These are phyloP conservation scores for Papilio glaucus DNA, from an alignment of 1,140 invertebrate genomes.

Conservation along the genomic window DNA sequence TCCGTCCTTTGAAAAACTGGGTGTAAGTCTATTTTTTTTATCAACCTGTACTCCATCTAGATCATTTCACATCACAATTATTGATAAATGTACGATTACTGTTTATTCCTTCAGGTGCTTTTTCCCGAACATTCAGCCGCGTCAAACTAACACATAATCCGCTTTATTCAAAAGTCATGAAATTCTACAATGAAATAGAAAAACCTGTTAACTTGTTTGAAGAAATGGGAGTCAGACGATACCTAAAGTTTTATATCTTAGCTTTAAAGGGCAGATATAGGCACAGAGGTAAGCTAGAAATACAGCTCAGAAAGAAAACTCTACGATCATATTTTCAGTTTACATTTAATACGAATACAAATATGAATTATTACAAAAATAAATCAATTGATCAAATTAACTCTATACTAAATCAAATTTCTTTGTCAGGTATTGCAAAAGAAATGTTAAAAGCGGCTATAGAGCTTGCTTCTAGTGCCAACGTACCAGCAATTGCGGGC, in stretches of 20 bases:
- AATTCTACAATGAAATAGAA: slow-evolving; percentile 75
- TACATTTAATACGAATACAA: background rate
- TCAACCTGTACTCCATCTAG: too few relatives aligned
- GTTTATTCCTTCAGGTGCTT: slow-evolving; percentile 61
- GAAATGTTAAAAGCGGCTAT: slow-evolving; percentile 79
- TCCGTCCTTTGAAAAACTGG: too few relatives aligned
- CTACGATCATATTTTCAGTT: too few relatives aligned
- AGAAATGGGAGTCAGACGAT: slow-evolving; percentile 59
- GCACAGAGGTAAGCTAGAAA: slow-evolving; percentile 68
- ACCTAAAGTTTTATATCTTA: slow-evolving; percentile 76
- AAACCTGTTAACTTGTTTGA: slow-evolving; percentile 68
- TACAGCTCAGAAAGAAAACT: background rate
- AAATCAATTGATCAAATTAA: background rate
- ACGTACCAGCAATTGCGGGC: slow-evolving; percentile 80
- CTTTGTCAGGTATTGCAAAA: slow-evolving; percentile 73
- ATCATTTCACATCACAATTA: too few relatives aligned
- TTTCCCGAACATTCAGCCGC: slow-evolving; percentile 76
- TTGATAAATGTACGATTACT: too few relatives aligned
- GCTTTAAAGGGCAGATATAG: slow-evolving; percentile 72
- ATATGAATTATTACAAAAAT: background rate
- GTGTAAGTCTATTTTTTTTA: too few relatives aligned
- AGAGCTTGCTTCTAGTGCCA: slow-evolving; percentile 74
- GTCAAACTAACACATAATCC: slow-evolving; percentile 75
- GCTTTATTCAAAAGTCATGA: slow-evolving; percentile 68
- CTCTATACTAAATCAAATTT: too few relatives aligned